Percentiles rank a stretch among this genome's conserved stretches.
These are phyloP conservation scores for Pegoplata infirma DNA, from an alignment of 2,888 invertebrate genomes.

Conservation along the genomic window DNA sequence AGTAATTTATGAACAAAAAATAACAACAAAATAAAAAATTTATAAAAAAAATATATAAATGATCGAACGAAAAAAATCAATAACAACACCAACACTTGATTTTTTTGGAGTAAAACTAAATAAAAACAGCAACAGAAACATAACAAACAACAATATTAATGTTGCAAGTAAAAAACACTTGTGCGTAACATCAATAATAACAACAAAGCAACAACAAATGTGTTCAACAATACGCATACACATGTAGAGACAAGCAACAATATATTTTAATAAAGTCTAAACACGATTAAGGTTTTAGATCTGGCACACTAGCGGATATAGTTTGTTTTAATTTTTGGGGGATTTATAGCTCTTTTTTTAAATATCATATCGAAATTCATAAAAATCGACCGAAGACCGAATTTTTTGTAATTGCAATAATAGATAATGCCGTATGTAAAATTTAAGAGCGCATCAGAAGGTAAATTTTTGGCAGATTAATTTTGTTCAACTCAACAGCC, in stretches of 20 bases:
- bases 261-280: constrained; percentile 13
- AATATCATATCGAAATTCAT: no score
- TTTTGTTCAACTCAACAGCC: no score
- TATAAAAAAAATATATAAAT: constrained; percentile 10
- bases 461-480: no score
- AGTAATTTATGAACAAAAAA: constrained; percentile 35
- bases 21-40: background rate
- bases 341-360: no score
- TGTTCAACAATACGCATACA: constrained; percentile 54
- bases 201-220: constrained; percentile 40
- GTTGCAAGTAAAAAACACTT: constrained; percentile 19
- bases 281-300: no score
- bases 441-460: no score
- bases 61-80: constrained; percentile 38
- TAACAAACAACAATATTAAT: background rate
- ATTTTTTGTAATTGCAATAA: no score
- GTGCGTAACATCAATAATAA: constrained; percentile 36
- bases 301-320: no score
- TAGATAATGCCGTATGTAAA: no score
- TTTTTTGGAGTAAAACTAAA: background rate
- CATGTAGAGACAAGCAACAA: constrained; percentile 36
- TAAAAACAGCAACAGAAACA: no score
- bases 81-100: constrained; percentile 51
- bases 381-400: no score
- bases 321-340: no score